These are phyloP conservation scores for Chelonoidis abingdonii DNA, from an alignment of 2,113 vertebrate species.

Conservation along the genomic window DNA sequence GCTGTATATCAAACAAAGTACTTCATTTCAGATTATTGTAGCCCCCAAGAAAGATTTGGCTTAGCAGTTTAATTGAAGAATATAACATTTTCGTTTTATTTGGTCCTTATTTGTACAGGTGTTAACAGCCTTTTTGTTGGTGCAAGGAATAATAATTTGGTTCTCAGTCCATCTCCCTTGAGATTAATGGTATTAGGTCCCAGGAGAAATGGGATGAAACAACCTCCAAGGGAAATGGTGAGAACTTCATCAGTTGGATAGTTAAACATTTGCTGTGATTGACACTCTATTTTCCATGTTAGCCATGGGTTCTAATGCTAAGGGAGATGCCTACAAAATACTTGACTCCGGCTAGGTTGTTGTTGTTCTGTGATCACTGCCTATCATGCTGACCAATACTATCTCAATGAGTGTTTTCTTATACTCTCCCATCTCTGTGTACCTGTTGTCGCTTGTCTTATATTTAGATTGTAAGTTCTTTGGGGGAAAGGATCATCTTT, in stretches of 20 bases:
- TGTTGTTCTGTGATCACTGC: rapidly evolving
- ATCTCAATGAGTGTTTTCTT: background rate
- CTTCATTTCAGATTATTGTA: background rate
- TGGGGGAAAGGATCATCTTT: background rate
- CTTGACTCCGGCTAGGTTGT: background rate
- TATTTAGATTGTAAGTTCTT: background rate
- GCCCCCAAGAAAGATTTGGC: background rate
- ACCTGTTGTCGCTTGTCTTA: background rate
- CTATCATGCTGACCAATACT: background rate
- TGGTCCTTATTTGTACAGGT: background rate
- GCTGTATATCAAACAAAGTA: background rate
- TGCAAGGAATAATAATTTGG: background rate
- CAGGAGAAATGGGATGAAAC: background rate
- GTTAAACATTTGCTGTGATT: background rate
- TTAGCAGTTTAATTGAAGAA: background rate
- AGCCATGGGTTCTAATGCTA: background rate
- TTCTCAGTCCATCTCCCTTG: background rate
- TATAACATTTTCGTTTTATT: background rate
- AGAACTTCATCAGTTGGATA: background rate
- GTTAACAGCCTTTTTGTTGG: background rate
- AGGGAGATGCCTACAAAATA: background rate
- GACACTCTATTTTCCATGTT: background rate
- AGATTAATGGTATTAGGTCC: background rate
- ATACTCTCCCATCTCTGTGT: background rate
- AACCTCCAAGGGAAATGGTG: background rate